Base-by-base conservation (phyloP, 1,140 invertebrate species). In the Drosophila bocki region DNA sequence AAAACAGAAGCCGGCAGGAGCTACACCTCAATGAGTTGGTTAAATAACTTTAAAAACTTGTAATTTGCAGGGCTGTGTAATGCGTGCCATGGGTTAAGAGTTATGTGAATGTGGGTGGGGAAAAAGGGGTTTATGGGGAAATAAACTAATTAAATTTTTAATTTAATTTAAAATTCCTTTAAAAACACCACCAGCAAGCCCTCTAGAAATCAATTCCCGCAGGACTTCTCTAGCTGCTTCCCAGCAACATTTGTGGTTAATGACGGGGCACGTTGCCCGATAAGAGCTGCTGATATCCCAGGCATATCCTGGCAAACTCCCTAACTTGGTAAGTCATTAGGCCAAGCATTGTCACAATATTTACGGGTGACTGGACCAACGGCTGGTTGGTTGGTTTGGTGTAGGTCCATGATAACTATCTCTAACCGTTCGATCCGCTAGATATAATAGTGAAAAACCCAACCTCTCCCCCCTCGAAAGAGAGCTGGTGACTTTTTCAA, bases 341-440 rank as follows among this genome's bases (percentile, higher is more conserved):
- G 44, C 54, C 3, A 44, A 22, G 75, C 56, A 79, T 54, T 87
- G 83, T 87, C 83, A 87, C 64, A 87, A 87, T 88, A 87, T 88
- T 87, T 88, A 68, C 75, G 59, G 53, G 53, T 70, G 60, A 58
- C 35, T 70, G 41, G 37, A 22, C 35, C 50, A 59, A 22, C 22
- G 22, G 22, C 11, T 53, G 58, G 29, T n/a, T 59, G 58, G 41
- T 17, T 53, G 39, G 54, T 51, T 17, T 53, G 39, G 54, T 51
- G 62, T 35, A 48, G 64, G 35, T 39, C 67, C 65, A 57, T 61
- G 69, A 57, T 65, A 56, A 68, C 70, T 72, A 75, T 71, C 68
- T 61, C 0, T 15, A 56, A 9, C 33, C 33, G 54, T 42, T 57
- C 54, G 33, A 57, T 57, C 17, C 13, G 29, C 29, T 7, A 15